Base-by-base conservation (phyloP, 2,113 vertebrate genomes). In the Onychostoma macrolepis region DNA sequence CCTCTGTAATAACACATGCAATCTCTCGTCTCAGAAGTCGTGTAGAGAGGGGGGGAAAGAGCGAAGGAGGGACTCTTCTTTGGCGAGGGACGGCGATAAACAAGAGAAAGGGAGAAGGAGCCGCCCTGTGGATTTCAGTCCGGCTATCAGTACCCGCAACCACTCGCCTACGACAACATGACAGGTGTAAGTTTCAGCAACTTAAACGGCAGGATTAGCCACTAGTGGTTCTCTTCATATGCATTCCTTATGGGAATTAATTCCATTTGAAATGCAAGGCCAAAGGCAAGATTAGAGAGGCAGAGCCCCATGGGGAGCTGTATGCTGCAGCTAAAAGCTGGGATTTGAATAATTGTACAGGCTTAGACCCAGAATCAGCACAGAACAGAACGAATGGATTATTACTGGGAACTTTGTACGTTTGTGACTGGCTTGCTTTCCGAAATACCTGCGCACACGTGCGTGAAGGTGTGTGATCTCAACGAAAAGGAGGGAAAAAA, bases 271-370 rank as follows among this genome's bases (percentile, higher is more conserved):
- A 97, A 98, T 98, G 97, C 97, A 97, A 97, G 97, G 97, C 97
- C 97, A 97, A 97, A 94, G 97, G 97, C 96, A 96, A 98, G 97
- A 99, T 98, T 98, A 98, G 94, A 96, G 96, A 97, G 95, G 96
- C 96, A 97, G 92, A 96, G 97, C 96, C 97, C 97, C 97, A 95
- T 96, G 95, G 97, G 96, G 97, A 97, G 97, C 97, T 97, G 96
- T 97, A 96, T 96, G 97, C 97, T 97, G 97, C 95, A 97, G 97
- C 97, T 99, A 98, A 98, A 97, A 97, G 97, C 96, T 96, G 93
- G 96, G 97, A 98, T 99, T 99, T 98, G 97, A 99, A 98, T 99
- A 98, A 99, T 98, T 98, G 97, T 97, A 96, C 96, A 97, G 96
- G 96, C 97, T 98, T 99, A 98, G 96, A 93, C 96, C 95, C 94